phyloP scores from a whole-genome alignment of 2,797 vertebrate species.

The Echiichthys vipera region DNA sequence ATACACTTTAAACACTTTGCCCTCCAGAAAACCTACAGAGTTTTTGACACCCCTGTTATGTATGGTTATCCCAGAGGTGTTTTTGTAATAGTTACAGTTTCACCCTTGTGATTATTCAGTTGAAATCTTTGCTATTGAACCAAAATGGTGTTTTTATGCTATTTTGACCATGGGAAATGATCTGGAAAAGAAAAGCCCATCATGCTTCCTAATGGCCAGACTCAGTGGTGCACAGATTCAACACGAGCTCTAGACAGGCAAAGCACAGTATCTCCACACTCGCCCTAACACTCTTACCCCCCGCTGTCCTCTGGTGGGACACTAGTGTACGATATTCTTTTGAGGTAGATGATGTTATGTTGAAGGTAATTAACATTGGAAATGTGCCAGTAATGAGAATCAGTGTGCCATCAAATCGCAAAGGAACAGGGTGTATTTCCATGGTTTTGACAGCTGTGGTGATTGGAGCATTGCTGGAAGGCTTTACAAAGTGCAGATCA shows the following conservation, averaged over 20 bases:
- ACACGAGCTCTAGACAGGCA: slow-evolving; percentile 70
- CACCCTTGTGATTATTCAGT: slow-evolving; percentile 90
- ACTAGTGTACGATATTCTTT: slow-evolving; percentile 60
- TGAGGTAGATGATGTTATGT: slow-evolving; percentile 66
- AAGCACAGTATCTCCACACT: slow-evolving; percentile 60
- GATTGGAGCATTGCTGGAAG: slow-evolving; percentile 95
- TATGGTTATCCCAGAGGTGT: slow-evolving; percentile 88
- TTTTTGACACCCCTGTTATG: slow-evolving; percentile 88
- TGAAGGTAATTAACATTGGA: slow-evolving; percentile 87
- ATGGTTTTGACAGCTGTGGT: slow-evolving; percentile 93
- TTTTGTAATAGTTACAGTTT: slow-evolving; percentile 89
- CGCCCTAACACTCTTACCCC: slow-evolving; percentile 65
- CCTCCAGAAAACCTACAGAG: slow-evolving; percentile 86
- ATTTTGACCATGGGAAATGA: slow-evolving; percentile 86
- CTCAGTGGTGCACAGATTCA: slow-evolving; percentile 81
- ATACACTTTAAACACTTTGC: slow-evolving; percentile 85
- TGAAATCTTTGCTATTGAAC: slow-evolving; percentile 88
- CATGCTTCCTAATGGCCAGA: slow-evolving; percentile 83
- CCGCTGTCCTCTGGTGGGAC: slow-evolving; percentile 73
- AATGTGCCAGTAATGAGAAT: slow-evolving; percentile 79
- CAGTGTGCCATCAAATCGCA: slow-evolving; percentile 83
- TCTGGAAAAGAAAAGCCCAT: slow-evolving; percentile 87
- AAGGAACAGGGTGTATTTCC: slow-evolving; percentile 86
- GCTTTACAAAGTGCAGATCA: slow-evolving; percentile 95
- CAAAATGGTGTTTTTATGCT: slow-evolving; percentile 86